phyloP scores from a whole-genome alignment of 2,888 invertebrate genomes.

The Amphimallon solstitiale region DNA sequence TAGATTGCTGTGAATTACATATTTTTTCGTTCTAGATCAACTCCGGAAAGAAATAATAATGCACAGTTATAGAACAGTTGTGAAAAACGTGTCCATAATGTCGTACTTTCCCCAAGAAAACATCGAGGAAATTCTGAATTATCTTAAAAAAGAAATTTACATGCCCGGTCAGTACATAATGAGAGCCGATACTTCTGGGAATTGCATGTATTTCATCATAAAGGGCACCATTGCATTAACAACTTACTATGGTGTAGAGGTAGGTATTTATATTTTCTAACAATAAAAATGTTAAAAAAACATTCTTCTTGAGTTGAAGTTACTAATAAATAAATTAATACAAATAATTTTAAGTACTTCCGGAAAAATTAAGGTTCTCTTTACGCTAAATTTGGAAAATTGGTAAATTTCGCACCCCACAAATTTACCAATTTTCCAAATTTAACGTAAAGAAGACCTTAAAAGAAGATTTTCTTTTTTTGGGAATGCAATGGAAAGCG shows the following conservation, averaged over 20 bases:
- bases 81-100: conserved; percentile 19
- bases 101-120: conserved; percentile 20
- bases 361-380: too few species aligned
- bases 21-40: conserved; percentile 11
- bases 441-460: too few species aligned
- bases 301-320: too few species aligned
- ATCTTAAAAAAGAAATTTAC: conserved; percentile 11
- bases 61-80: conserved; percentile 11
- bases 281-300: too few species aligned
- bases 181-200: conserved; percentile 11
- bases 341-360: too few species aligned
- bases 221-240: conserved; percentile 20
- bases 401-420: too few species aligned
- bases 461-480: too few species aligned
- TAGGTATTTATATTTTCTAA: neutral
- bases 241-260: conserved; percentile 18
- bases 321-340: too few species aligned
- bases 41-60: conserved; percentile 16
- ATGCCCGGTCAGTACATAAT: conserved; percentile 30
- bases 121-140: conserved; percentile 9
- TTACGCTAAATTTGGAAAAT: too few species aligned
- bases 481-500: too few species aligned
- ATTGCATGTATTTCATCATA: conserved; percentile 29
- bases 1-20: too few species aligned
- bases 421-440: too few species aligned